phyloP scores from a whole-genome alignment of 2,113 vertebrate genomes.

The Oncorhynchus masou region DNA sequence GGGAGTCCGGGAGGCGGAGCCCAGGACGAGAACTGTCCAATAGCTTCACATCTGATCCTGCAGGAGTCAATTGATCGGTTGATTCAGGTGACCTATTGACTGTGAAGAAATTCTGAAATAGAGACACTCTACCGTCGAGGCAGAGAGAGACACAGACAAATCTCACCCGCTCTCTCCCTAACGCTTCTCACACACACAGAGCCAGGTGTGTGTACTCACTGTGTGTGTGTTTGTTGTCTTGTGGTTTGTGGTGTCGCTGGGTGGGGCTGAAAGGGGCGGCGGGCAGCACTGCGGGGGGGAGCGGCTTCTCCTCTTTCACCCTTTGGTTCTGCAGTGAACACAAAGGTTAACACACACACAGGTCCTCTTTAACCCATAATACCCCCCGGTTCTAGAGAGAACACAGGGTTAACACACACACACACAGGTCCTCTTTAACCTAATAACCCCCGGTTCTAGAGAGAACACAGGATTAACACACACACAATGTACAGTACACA shows the following conservation, averaged over 20 bases:
- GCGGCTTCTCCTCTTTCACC: constrained; percentile 83
- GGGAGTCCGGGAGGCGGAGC: constrained; percentile 77
- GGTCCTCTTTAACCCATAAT: background rate
- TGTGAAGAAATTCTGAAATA: background rate
- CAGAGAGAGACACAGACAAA: background rate
- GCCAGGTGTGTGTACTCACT: constrained; percentile 46
- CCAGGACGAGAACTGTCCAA: constrained; percentile 76
- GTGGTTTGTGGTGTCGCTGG: constrained; percentile 79
- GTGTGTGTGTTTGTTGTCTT: constrained; percentile 75
- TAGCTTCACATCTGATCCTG: constrained; percentile 81
- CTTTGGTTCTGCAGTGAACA: constrained; percentile 75
- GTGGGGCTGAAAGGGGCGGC: constrained; percentile 82
- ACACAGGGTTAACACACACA: background rate
- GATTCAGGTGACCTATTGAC: background rate
- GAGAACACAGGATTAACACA: background rate
- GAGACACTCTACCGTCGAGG: background rate
- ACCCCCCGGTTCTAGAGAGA: background rate
- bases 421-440: background rate
- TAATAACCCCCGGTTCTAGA: too few relatives aligned
- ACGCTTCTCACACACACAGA: background rate
- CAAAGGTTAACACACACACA: background rate
- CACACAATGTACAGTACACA: constrained; percentile 2
- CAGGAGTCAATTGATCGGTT: background rate
- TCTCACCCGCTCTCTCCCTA: background rate
- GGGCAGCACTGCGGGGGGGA: constrained; percentile 79